Conservation (phyloP, 2,888 invertebrate genomes). For the Agrochola circellaris region DNA sequence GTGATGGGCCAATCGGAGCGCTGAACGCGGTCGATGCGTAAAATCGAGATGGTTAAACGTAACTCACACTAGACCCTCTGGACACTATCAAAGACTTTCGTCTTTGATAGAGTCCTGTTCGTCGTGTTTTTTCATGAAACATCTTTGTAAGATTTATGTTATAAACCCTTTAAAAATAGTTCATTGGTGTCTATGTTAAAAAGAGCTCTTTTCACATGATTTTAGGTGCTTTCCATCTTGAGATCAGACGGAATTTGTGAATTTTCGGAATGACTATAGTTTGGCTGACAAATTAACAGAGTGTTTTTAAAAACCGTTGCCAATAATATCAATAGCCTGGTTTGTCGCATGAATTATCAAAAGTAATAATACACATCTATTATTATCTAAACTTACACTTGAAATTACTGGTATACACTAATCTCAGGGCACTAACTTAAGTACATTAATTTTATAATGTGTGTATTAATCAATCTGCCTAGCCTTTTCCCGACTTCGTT, state of each 20-base stretch:
- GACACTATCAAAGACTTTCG: no score
- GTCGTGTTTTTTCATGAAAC: background rate
- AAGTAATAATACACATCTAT: no score
- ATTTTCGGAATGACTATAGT: background rate
- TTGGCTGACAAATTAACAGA: background rate
- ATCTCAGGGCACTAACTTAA: background rate
- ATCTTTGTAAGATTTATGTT: background rate
- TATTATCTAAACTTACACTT: background rate
- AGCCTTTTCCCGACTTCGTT: no score
- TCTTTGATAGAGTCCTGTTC: no score
- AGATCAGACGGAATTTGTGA: background rate
- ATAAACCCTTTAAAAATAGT: background rate
- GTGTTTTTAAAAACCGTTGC: background rate
- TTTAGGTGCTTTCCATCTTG: background rate
- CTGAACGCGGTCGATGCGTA: no score
- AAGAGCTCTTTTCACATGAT: background rate
- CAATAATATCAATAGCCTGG: background rate
- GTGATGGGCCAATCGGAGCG: no score
- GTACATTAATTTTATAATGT: no score
- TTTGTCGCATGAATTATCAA: background rate
- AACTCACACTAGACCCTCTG: no score
- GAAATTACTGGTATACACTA: background rate
- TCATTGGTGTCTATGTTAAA: background rate
- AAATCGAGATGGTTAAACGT: no score
- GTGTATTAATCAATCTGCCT: no score